Conservation (phyloP, 2,113 vertebrate species). For the Australoheros scitulus region DNA sequence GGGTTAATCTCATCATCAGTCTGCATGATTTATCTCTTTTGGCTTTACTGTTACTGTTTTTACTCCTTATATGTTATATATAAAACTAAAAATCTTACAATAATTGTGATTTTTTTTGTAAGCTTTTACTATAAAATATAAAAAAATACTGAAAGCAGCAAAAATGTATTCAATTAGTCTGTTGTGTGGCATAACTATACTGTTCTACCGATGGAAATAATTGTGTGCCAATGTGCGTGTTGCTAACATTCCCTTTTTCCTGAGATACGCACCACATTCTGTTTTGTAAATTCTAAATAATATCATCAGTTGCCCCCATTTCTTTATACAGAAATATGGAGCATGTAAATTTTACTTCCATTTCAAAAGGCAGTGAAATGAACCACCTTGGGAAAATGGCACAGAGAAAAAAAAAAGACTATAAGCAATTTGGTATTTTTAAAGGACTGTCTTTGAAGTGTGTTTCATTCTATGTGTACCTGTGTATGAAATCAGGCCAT, state of each 20-base stretch:
- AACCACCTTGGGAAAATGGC: background rate
- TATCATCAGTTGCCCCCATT: background rate
- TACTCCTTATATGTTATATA: background rate
- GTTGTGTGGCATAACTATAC: background rate
- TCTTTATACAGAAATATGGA: background rate
- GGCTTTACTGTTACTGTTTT: background rate
- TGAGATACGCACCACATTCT: background rate
- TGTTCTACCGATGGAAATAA: background rate
- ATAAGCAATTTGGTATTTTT: background rate
- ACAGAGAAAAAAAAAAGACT: background rate
- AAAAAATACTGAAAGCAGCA: background rate
- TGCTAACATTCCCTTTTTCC: background rate
- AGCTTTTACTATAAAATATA: background rate
- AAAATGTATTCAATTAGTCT: background rate
- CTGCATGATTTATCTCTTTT: constrained; percentile 7
- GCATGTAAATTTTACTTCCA: background rate
- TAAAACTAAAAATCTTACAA: background rate
- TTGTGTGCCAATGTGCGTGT: background rate
- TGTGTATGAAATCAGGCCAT: constrained; percentile 25
- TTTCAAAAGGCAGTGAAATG: background rate
- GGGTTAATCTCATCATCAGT: constrained; percentile 11
- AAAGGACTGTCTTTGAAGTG: background rate
- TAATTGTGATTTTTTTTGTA: background rate
- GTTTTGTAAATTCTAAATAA: background rate
- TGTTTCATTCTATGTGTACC: background rate